phyloP scores from a whole-genome alignment of 2,888 invertebrate species.

The Pediacus dermestoides region DNA sequence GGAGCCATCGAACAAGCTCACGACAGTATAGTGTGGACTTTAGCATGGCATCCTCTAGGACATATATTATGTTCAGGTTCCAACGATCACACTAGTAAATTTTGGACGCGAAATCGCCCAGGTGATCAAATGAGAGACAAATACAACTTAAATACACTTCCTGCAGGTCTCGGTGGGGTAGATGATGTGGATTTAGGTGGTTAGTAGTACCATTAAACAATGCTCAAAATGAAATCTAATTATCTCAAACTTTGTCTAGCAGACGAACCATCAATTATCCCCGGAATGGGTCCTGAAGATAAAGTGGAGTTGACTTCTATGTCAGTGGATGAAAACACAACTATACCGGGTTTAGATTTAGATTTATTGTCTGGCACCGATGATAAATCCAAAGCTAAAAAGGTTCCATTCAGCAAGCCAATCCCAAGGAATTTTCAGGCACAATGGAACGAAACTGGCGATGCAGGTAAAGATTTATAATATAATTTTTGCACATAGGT shows the following conservation, averaged over 20 bases:
- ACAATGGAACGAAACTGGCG: conserved; percentile 86
- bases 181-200: conserved; percentile 68
- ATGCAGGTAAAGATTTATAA: conserved; percentile 12
- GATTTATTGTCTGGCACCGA: conserved; percentile 62
- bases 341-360: conserved; percentile 85
- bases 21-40: conserved; percentile 98
- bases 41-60: conserved; percentile 99
- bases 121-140: conserved; percentile 98
- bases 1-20: conserved; percentile 98
- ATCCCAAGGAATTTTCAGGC: conserved; percentile 95
- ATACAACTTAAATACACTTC: conserved; percentile 90
- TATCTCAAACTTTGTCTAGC: conserved; percentile 9
- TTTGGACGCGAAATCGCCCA: conserved; percentile 98
- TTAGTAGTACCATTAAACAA: conserved; percentile 15
- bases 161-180: conserved; percentile 71
- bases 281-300: conserved; percentile 98
- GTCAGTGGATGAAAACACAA: conserved; percentile 72
- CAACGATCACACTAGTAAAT: conserved; percentile 99
- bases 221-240: conserved; percentile 1
- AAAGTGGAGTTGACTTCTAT: conserved; percentile 77
- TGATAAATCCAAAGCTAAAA: conserved; percentile 71
- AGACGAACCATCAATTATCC: conserved; percentile 76
- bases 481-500: too few species aligned
- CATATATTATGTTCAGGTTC: conserved; percentile 98
- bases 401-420: conserved; percentile 92